Percentiles rank a stretch among this genome's conserved stretches.
Conservation (phyloP, 64 coral and sea anemone genomes). For the Trachythela sp. region DNA sequence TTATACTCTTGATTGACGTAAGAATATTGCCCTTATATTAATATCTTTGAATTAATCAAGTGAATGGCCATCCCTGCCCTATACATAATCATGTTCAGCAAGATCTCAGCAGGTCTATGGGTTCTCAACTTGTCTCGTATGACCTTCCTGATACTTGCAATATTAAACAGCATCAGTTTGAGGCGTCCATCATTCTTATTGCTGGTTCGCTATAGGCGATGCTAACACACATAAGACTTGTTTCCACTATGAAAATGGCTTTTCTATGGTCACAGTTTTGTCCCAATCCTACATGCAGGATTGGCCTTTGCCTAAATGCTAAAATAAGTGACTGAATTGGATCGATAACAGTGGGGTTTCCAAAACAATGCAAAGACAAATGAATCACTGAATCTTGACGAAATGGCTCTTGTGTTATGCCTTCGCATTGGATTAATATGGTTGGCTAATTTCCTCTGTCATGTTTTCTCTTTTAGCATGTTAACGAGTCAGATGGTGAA, state of each 20-base stretch:
- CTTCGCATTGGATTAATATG: no score
- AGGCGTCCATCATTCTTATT: neutral
- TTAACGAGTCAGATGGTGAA: conserved; percentile 41
- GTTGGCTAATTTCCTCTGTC: neutral
- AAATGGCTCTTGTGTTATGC: no score
- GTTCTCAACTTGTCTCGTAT: neutral
- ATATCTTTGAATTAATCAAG: neutral
- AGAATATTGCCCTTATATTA: neutral
- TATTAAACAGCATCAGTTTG: conserved; percentile 23
- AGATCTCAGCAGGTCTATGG: neutral
- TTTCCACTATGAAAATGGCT: neutral
- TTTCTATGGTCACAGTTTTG: no score
- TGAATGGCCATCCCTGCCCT: no score
- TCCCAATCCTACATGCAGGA: no score
- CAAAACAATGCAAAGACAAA: no score
- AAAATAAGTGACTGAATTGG: no score
- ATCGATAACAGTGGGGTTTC: no score
- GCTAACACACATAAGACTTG: neutral
- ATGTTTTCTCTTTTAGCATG: conserved; percentile 37
- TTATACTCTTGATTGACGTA: neutral
- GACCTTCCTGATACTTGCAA: conserved; percentile 19
- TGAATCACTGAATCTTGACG: no score
- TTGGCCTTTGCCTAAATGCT: no score
- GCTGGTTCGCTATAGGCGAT: neutral
- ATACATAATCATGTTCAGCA: neutral